These are phyloP conservation scores for Tragelaphus imberbis DNA, from an alignment of 2,113 vertebrate species.

Conservation along the genomic window DNA sequence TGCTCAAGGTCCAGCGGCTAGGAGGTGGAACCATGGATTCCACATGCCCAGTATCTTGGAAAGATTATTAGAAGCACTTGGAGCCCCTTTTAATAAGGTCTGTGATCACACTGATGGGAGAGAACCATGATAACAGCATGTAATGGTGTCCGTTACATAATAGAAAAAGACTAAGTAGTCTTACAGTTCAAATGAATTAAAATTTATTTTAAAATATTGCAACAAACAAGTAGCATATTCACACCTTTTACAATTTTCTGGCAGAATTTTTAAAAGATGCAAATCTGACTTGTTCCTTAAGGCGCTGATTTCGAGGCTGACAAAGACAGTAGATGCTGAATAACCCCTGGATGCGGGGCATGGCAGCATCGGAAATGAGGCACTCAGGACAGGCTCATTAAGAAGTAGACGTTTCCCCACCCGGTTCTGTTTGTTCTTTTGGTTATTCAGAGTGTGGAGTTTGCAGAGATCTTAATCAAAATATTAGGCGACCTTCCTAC, in stretches of 20 bases:
- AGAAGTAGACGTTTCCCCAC: neutral
- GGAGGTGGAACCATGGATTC: neutral
- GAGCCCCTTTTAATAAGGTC: neutral
- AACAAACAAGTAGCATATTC: conserved; percentile 28
- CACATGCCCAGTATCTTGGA: neutral
- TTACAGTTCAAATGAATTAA: conserved; percentile 36
- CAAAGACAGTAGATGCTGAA: neutral
- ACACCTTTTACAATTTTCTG: conserved; percentile 19
- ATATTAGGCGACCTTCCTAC: neutral
- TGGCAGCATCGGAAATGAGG: neutral
- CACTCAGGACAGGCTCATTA: neutral
- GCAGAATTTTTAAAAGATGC: conserved; percentile 17
- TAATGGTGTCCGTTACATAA: neutral
- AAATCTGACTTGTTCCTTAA: neutral
- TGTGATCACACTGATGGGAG: neutral
- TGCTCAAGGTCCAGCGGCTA: neutral
- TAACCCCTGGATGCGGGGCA: neutral
- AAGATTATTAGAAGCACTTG: neutral
- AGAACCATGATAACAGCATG: neutral
- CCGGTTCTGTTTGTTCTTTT: neutral
- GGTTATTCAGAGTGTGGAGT: neutral
- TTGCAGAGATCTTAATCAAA: neutral
- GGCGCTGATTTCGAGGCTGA: neutral
- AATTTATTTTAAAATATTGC: conserved; percentile 53
- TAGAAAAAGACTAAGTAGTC: neutral